Evolutionary conservation across 1,140 invertebrate species (phyloP).

Genomic region (Cryptotermes secundus): DNA sequence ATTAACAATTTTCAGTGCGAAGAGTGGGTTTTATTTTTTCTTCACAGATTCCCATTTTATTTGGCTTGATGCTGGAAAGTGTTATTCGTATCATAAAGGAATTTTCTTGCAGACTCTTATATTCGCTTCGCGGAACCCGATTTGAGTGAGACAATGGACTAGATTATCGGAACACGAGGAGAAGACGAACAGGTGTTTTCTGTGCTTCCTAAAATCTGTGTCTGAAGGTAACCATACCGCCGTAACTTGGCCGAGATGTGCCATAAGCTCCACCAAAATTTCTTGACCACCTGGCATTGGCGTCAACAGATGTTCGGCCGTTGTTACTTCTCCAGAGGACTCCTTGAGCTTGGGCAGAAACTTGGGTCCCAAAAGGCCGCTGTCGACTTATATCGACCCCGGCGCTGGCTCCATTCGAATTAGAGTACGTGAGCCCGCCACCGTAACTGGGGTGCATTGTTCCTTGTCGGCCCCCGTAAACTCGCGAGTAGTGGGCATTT

Average conservation of each 20-base stretch:
- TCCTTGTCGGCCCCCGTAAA: neutral
- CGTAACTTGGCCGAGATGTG: neutral
- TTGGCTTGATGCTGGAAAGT: too few relatives aligned
- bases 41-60: too few relatives aligned
- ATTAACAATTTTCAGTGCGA: too few relatives aligned
- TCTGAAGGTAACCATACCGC: neutral
- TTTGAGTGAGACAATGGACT: too few relatives aligned
- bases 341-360: neutral
- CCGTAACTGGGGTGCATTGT: neutral
- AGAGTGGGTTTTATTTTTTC: too few relatives aligned
- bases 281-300: neutral
- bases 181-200: too few relatives aligned
- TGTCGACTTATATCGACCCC: neutral
- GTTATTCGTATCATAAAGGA: too few relatives aligned
- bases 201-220: neutral
- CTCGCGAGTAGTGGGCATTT: neutral
- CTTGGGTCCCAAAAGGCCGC: neutral
- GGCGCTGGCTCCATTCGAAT: neutral
- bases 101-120: too few relatives aligned
- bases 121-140: too few relatives aligned
- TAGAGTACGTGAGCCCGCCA: neutral
- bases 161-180: too few relatives aligned
- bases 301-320: neutral
- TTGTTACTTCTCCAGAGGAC: neutral
- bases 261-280: neutral